Percentiles rank a stretch among this genome's conserved stretches.
These are phyloP conservation scores for Paramormyrops kingsleyae DNA, from an alignment of 2,113 vertebrate genomes.

Conservation along the genomic window DNA sequence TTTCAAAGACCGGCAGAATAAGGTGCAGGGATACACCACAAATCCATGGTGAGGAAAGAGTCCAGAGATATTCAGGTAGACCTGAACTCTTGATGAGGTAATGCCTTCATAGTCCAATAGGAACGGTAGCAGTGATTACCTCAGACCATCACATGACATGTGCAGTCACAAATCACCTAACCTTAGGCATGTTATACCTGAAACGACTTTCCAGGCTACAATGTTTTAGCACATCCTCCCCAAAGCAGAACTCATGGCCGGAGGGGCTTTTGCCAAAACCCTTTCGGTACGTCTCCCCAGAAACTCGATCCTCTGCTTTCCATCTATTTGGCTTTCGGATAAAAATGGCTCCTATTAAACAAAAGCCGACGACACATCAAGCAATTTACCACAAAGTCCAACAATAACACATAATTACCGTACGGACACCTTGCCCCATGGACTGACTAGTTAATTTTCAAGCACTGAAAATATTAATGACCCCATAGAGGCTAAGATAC, in stretches of 20 bases:
- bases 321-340: not conserved
- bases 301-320: not conserved
- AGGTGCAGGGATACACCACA: not conserved
- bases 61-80: constrained; percentile 35
- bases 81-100: constrained; percentile 56
- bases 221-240: not conserved
- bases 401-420: not conserved
- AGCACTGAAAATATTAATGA: constrained; percentile 7
- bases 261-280: not conserved
- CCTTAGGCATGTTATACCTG: constrained; percentile 14
- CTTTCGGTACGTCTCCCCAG: not conserved
- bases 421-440: not conserved
- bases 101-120: constrained; percentile 45
- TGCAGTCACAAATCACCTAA: constrained; percentile 26
- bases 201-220: constrained; percentile 12
- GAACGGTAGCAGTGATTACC: constrained; percentile 35
- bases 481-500: constrained; percentile 8
- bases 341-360: not conserved
- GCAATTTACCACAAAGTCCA: not conserved
- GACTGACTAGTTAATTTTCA: not conserved
- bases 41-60: not conserved
- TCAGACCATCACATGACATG: constrained; percentile 21
- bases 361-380: not conserved
- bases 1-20: not conserved
- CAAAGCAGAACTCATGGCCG: not conserved